These are phyloP conservation scores for Eristalinus sepulchralis DNA, from an alignment of 2,888 invertebrate genomes.

Conservation along the genomic window DNA sequence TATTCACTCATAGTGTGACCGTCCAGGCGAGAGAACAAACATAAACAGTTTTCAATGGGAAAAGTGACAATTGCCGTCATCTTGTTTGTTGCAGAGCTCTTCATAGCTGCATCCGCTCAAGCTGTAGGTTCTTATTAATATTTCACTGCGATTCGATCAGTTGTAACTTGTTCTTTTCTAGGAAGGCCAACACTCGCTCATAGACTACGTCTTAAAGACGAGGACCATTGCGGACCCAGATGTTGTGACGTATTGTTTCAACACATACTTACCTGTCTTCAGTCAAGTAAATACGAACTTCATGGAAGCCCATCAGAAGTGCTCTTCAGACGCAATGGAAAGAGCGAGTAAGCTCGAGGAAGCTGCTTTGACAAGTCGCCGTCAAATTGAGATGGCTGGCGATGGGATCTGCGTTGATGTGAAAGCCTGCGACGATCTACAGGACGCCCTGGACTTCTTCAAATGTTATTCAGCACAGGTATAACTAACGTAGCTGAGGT, in stretches of 20 bases:
- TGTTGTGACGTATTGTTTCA: background rate
- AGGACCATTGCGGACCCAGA: background rate
- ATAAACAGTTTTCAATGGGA: background rate
- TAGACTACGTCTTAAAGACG: background rate
- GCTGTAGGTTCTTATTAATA: background rate
- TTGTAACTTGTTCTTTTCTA: background rate
- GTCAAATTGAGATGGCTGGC: slow-evolving; percentile 59
- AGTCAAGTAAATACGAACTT: background rate
- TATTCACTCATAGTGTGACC: background rate
- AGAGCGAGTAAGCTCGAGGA: background rate
- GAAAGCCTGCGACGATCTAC: slow-evolving; percentile 65
- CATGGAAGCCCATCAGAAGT: background rate
- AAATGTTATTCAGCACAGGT: slow-evolving; percentile 75
- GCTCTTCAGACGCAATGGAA: background rate
- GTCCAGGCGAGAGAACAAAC: background rate
- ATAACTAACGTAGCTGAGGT: background rate
- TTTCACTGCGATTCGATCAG: background rate
- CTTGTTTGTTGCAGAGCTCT: background rate
- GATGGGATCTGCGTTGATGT: slow-evolving; percentile 68
- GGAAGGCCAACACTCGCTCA: background rate
- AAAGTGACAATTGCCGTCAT: background rate
- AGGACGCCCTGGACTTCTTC: slow-evolving; percentile 72
- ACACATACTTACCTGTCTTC: background rate
- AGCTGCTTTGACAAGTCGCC: background rate
- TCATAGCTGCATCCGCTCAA: background rate